These are phyloP conservation scores for Chlorospingus semifuscus DNA, from an alignment of 2,797 vertebrate genomes.

Conservation along the genomic window DNA sequence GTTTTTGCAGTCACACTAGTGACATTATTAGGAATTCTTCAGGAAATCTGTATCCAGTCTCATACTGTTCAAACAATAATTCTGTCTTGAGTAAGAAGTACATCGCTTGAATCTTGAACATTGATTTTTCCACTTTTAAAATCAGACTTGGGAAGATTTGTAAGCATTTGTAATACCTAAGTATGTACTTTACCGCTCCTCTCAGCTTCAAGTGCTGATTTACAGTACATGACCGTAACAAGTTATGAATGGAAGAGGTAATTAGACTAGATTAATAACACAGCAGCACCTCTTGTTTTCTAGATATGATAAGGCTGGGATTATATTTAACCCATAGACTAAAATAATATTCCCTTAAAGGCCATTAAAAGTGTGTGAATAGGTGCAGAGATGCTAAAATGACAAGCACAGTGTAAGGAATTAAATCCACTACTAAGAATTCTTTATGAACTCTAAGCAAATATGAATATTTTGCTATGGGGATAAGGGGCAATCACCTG, in stretches of 20 bases:
- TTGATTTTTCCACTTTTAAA: background rate
- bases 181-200: background rate
- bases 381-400: conserved; percentile 2
- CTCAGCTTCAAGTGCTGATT: background rate
- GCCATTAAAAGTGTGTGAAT: background rate
- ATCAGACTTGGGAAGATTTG: background rate
- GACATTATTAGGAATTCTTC: background rate
- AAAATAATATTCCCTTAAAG: conserved; percentile 9
- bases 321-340: background rate
- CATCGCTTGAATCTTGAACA: background rate
- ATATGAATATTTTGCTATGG: background rate
- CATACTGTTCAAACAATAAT: background rate
- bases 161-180: background rate
- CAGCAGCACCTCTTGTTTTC: background rate
- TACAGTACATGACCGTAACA: background rate
- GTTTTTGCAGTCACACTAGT: background rate
- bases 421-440: background rate
- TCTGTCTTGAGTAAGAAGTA: background rate
- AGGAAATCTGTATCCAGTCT: background rate
- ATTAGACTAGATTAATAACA: conserved; percentile 29
- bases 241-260: background rate
- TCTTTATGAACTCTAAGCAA: background rate
- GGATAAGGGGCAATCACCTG: background rate
- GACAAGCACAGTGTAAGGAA: background rate
- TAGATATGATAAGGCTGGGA: background rate